phyloP scores from a whole-genome alignment of 1,140 invertebrate genomes.

The Bombus soroeensis region DNA sequence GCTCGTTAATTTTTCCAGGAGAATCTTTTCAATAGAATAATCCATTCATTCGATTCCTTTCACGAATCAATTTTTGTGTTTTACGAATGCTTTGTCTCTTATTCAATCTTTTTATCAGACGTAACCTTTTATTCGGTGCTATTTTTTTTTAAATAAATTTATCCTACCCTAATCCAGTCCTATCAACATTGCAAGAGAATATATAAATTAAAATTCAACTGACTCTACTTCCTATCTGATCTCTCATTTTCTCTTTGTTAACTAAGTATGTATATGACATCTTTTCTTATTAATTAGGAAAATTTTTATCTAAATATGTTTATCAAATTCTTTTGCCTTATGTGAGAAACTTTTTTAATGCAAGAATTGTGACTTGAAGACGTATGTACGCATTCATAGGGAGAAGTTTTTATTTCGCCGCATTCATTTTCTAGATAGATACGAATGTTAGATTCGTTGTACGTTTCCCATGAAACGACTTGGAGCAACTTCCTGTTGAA shows the following conservation, averaged over 20 bases:
- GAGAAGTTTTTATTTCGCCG: background rate
- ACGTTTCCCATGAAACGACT: conserved; percentile 8
- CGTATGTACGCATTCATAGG: background rate
- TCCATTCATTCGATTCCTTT: conserved; percentile 2
- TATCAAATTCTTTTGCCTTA: too few species aligned
- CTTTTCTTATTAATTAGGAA: background rate
- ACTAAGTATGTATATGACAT: too few species aligned
- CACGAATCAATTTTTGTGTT: background rate
- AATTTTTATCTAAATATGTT: background rate
- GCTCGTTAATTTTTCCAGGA: conserved; percentile 17
- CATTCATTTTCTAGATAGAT: conserved; percentile 1
- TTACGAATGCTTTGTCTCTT: background rate
- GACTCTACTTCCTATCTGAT: too few species aligned
- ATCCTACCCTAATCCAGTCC: background rate
- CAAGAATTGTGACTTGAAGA: background rate
- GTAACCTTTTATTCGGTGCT: background rate
- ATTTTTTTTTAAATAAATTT: background rate
- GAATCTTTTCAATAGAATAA: background rate
- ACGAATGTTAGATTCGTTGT: conserved; percentile 11
- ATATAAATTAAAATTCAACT: too few species aligned
- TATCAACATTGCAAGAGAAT: too few species aligned
- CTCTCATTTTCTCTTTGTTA: too few species aligned
- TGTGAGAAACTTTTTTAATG: background rate
- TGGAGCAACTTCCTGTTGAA: conserved; percentile 10
- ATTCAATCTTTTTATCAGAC: background rate